These are phyloP conservation scores for Cyanoderma ruficeps DNA, from an alignment of 2,113 vertebrate genomes.

Conservation along the genomic window DNA sequence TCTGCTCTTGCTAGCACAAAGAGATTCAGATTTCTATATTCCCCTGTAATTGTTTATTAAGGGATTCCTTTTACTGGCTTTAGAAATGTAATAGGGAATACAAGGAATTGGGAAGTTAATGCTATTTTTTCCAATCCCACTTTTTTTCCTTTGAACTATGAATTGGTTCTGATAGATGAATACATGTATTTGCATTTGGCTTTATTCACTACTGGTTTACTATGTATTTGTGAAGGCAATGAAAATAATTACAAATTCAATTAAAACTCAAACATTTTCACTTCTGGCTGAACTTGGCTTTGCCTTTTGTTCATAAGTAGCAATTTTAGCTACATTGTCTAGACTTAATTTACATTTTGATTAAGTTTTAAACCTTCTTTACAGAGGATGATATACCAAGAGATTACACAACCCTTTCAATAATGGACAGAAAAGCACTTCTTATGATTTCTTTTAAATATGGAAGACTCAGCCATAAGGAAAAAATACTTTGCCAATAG, in stretches of 20 bases:
- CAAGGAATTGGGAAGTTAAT: not conserved
- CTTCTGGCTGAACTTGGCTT: constrained; percentile 21
- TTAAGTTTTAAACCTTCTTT: constrained; percentile 50
- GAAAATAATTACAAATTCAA: constrained; percentile 44
- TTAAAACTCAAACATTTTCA: constrained; percentile 37
- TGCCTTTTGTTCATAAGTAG: constrained; percentile 1
- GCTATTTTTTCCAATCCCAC: not conserved
- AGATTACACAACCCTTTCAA: constrained; percentile 24
- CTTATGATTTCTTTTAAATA: constrained; percentile 17
- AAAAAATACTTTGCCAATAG: constrained; percentile 35
- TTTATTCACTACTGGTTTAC: not conserved
- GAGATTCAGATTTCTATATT: not conserved
- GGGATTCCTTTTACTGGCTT: not conserved
- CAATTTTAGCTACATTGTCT: not conserved
- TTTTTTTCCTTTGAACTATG: not conserved
- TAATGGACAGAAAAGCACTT: constrained; percentile 26
- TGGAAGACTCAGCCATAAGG: not conserved
- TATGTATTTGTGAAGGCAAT: constrained; percentile 1
- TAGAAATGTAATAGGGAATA: not conserved
- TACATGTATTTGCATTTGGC: not conserved
- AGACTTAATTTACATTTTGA: constrained; percentile 64
- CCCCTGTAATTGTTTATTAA: not conserved
- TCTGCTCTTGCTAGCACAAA: not conserved
- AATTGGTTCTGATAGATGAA: not conserved
- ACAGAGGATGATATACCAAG: not conserved